These are phyloP conservation scores for Syndactyla subalaris DNA, from an alignment of 2,797 vertebrate genomes.

Conservation along the genomic window DNA sequence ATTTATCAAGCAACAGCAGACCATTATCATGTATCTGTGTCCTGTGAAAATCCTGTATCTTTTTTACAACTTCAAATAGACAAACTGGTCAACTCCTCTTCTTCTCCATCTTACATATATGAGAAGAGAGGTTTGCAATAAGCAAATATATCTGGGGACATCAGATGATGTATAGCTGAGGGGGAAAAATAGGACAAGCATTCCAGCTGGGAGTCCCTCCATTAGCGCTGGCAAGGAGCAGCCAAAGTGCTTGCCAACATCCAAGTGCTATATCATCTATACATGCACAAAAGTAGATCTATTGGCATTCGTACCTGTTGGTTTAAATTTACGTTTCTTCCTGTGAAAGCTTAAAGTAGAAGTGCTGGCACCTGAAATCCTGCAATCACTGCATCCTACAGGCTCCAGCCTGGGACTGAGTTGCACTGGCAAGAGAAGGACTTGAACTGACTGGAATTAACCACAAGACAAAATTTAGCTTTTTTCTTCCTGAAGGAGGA, in stretches of 20 bases:
- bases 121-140: not conserved
- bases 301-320: slow-evolving; percentile 27
- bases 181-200: not conserved
- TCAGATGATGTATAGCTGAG: not conserved
- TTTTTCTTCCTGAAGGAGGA: not conserved
- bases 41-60: not conserved
- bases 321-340: slow-evolving; percentile 56
- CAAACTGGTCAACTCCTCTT: not conserved
- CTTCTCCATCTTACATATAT: not conserved
- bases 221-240: slow-evolving; percentile 56
- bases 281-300: slow-evolving; percentile 18
- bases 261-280: slow-evolving; percentile 51
- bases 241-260: slow-evolving; percentile 24
- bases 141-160: not conserved
- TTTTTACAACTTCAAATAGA: not conserved
- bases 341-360: slow-evolving; percentile 50
- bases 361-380: slow-evolving; percentile 15
- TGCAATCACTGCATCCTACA: not conserved
- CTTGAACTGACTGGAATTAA: not conserved
- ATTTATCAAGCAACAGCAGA: not conserved
- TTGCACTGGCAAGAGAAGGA: not conserved
- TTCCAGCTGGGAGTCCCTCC: slow-evolving; percentile 65
- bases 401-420: not conserved
- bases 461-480: not conserved
- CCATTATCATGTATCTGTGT: not conserved